Conservation (phyloP, 1,140 invertebrate species). For the Cydia amplana region DNA sequence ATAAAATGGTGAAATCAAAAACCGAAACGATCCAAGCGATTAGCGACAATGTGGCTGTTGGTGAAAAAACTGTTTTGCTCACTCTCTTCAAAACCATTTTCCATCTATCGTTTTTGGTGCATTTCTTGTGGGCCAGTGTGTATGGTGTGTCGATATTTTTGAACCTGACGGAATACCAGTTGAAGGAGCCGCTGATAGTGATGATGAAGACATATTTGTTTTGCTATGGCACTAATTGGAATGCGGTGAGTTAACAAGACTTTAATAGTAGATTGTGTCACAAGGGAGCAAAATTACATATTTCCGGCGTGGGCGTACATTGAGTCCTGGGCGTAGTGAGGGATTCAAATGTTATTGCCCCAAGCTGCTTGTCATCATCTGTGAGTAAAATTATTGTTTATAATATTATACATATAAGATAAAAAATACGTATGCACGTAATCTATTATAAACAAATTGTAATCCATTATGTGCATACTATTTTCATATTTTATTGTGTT, state of each 20-base stretch:
- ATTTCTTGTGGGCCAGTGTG: not conserved
- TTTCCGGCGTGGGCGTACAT: no score
- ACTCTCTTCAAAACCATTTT: not conserved
- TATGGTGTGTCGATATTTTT: not conserved
- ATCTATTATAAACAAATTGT: no score
- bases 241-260: not conserved
- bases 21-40: conserved; percentile 2
- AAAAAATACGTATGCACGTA: no score
- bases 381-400: no score
- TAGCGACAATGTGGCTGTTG: not conserved
- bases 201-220: not conserved
- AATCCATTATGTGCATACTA: no score
- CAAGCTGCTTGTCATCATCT: no score
- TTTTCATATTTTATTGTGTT: no score
- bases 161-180: not conserved
- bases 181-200: conserved; percentile 4
- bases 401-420: no score
- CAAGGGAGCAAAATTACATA: no score
- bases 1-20: conserved; percentile 11
- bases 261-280: no score
- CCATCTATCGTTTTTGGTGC: not conserved
- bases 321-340: no score
- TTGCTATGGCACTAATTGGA: not conserved
- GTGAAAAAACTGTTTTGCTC: not conserved
- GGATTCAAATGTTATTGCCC: no score